phyloP scores from a whole-genome alignment of 2,797 vertebrate genomes.

The Strix occidentalis region DNA sequence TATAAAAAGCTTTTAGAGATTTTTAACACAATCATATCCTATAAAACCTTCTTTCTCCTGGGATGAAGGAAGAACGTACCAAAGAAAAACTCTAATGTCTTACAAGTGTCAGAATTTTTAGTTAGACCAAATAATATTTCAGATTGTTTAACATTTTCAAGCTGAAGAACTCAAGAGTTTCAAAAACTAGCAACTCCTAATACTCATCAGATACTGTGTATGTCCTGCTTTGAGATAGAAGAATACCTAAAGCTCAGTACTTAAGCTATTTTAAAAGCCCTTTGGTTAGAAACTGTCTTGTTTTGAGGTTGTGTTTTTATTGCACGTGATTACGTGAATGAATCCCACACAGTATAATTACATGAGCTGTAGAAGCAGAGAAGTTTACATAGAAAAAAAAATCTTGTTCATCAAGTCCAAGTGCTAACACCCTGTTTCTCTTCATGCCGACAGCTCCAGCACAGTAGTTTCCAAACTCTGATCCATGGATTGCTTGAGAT shows the following conservation, averaged over 20 bases:
- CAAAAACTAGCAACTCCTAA: neutral
- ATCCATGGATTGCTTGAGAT: neutral
- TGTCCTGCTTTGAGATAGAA: neutral
- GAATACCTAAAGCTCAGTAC: neutral
- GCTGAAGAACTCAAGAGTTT: neutral
- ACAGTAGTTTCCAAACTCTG: neutral
- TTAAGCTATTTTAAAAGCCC: neutral
- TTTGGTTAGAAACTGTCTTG: neutral
- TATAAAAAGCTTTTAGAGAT: neutral
- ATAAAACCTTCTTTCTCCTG: neutral
- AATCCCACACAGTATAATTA: neutral
- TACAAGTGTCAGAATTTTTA: neutral
- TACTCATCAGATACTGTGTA: neutral
- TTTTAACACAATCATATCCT: neutral
- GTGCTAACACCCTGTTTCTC: neutral
- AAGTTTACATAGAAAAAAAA: neutral
- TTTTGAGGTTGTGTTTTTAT: constrained; percentile 7
- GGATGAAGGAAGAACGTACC: neutral
- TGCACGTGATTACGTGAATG: neutral
- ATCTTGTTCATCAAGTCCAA: neutral
- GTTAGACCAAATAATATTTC: neutral
- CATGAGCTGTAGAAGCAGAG: neutral
- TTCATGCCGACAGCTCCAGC: neutral
- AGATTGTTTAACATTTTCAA: neutral
- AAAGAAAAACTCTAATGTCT: neutral